Percentiles rank a stretch among this genome's conserved stretches.
These are phyloP conservation scores for Pegoplata infirma DNA, from an alignment of 2,888 invertebrate species.

Conservation along the genomic window DNA sequence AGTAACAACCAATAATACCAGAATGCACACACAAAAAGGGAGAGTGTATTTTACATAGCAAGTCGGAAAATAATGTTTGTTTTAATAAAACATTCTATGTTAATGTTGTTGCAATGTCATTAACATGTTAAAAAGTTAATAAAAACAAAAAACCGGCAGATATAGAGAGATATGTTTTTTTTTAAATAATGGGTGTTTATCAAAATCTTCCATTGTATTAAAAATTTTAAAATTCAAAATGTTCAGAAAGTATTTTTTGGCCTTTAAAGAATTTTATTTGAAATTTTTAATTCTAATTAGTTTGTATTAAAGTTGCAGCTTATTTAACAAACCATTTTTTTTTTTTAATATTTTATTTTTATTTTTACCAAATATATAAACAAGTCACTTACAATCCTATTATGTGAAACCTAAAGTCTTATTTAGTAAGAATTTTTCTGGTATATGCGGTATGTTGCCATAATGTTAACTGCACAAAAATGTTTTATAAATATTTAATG, in stretches of 20 bases:
- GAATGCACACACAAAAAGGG: background rate
- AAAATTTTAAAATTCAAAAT: background rate
- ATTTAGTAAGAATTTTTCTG: background rate
- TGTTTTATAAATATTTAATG: conserved; percentile 35
- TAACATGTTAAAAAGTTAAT: background rate
- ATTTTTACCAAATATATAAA: too few relatives aligned
- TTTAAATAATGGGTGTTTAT: too few relatives aligned
- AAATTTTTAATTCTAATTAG: background rate
- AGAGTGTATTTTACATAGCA: background rate
- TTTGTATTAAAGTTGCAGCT: conserved; percentile 2
- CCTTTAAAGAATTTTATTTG: too few relatives aligned
- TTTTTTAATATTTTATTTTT: too few relatives aligned
- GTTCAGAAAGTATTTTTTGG: background rate
- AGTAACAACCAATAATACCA: background rate
- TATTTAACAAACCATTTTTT: too few relatives aligned
- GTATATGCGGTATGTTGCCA: too few relatives aligned
- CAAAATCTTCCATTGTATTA: too few relatives aligned
- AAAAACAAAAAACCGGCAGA: background rate
- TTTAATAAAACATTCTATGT: background rate
- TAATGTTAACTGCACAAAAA: conserved; percentile 9
- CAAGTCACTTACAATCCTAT: conserved; percentile 17
- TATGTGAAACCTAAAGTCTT: conserved; percentile 16
- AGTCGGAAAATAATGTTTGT: background rate
- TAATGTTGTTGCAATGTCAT: background rate
- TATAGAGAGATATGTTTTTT: too few relatives aligned